Conservation (phyloP, 2,888 invertebrate species). For the Scelioninae gen. 1 region DNA sequence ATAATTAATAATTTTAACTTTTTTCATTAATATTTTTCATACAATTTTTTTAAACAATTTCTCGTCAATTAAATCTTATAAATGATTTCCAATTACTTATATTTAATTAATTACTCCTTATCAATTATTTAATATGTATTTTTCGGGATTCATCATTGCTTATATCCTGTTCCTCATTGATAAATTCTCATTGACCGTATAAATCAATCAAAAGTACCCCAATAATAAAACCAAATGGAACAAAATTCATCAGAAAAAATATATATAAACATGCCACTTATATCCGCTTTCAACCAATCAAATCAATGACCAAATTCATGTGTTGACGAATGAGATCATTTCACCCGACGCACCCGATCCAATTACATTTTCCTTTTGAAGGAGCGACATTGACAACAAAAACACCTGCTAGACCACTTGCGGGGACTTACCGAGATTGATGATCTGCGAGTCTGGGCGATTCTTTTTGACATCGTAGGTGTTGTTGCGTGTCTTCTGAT, state of each 20-base stretch:
- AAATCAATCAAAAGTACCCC: no score
- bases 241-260: not conserved
- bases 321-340: slow-evolving; percentile 1
- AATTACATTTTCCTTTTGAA: slow-evolving; percentile 8
- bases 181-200: no score
- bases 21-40: not conserved
- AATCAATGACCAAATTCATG: slow-evolving; percentile 11
- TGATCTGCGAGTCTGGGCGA: slow-evolving; percentile 77
- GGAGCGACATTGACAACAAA: slow-evolving; percentile 2
- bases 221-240: no score
- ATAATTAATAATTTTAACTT: no score
- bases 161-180: no score
- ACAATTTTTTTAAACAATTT: not conserved
- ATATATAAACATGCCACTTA: not conserved
- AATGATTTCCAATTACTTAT: not conserved
- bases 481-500: slow-evolving; percentile 77
- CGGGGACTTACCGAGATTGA: slow-evolving; percentile 79
- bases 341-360: slow-evolving; percentile 4
- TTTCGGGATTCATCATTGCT: no score
- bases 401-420: slow-evolving; percentile 13
- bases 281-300: not conserved
- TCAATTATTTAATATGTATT: no score
- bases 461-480: slow-evolving; percentile 80
- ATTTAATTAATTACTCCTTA: no score
- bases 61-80: not conserved